phyloP scores from a whole-genome alignment of 2,888 invertebrate species.

The Parnassius orleans region DNA sequence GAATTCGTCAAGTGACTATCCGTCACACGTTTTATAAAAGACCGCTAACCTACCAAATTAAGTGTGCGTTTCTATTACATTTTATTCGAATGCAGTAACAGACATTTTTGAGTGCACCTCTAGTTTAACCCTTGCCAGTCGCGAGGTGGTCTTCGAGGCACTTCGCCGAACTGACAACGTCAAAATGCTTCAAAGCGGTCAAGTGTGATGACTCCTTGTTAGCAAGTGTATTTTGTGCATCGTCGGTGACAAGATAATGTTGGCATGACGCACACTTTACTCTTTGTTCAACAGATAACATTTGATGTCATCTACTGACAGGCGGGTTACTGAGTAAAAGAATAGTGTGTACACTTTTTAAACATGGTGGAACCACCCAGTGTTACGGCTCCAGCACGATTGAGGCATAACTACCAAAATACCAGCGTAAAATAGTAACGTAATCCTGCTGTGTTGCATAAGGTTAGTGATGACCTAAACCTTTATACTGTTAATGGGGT shows the following conservation, averaged over 20 bases:
- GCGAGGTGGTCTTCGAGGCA: conserved; percentile 59
- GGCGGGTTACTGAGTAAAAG: not conserved
- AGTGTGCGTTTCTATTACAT: conserved; percentile 28
- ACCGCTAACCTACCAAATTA: conserved; percentile 38
- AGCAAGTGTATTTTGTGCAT: conserved; percentile 55
- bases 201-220: conserved; percentile 73
- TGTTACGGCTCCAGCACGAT: no score
- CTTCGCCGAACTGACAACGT: conserved; percentile 64
- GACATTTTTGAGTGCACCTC: conserved; percentile 32
- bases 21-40: conserved; percentile 52
- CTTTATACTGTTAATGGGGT: no score
- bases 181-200: conserved; percentile 67
- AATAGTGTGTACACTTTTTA: not conserved
- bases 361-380: not conserved
- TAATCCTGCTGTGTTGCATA: no score
- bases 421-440: no score
- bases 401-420: no score
- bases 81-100: conserved; percentile 32
- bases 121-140: conserved; percentile 43
- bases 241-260: conserved; percentile 66
- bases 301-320: conserved; percentile 10
- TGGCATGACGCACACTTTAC: conserved; percentile 35
- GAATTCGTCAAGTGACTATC: conserved; percentile 71
- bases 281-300: conserved; percentile 26
- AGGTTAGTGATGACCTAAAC: no score